These are phyloP conservation scores for Dryoscopus gambensis DNA, from an alignment of 2,113 vertebrate species.

Conservation along the genomic window DNA sequence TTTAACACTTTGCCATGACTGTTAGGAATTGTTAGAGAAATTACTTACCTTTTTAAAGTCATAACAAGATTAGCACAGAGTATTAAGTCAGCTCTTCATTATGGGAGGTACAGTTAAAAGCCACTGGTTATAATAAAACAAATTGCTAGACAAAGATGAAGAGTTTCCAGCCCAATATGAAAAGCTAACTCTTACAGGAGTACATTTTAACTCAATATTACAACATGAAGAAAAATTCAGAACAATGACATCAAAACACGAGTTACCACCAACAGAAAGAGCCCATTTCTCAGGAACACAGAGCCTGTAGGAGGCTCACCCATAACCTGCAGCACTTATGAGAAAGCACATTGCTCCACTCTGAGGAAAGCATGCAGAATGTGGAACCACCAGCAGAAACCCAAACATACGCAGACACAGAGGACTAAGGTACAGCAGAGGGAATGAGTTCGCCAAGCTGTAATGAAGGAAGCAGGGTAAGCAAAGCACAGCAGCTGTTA, in stretches of 20 bases:
- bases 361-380: conserved; percentile 72
- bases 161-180: conserved; percentile 74
- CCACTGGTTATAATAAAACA: conserved; percentile 73
- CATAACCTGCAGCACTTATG: conserved; percentile 34
- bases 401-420: conserved; percentile 26
- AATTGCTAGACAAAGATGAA: conserved; percentile 70
- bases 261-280: conserved; percentile 52
- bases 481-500: conserved; percentile 68
- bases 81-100: conserved; percentile 81
- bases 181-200: conserved; percentile 73
- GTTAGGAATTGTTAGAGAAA: conserved; percentile 75
- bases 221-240: conserved; percentile 57
- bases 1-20: conserved; percentile 62
- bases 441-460: conserved; percentile 68
- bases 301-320: conserved; percentile 40
- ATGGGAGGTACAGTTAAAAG: conserved; percentile 79
- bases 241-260: conserved; percentile 60
- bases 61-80: conserved; percentile 79
- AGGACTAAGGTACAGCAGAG: conserved; percentile 55
- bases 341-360: conserved; percentile 56
- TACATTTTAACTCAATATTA: conserved; percentile 68
- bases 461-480: conserved; percentile 76
- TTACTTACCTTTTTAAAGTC: conserved; percentile 80
- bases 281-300: conserved; percentile 36
- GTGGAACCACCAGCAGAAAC: conserved; percentile 68